A percentile compares a stretch with the other conserved stretches of the same genome.
Conservation (phyloP, 64 coral and sea anemone species). For the Dendronephthya gigantea region DNA sequence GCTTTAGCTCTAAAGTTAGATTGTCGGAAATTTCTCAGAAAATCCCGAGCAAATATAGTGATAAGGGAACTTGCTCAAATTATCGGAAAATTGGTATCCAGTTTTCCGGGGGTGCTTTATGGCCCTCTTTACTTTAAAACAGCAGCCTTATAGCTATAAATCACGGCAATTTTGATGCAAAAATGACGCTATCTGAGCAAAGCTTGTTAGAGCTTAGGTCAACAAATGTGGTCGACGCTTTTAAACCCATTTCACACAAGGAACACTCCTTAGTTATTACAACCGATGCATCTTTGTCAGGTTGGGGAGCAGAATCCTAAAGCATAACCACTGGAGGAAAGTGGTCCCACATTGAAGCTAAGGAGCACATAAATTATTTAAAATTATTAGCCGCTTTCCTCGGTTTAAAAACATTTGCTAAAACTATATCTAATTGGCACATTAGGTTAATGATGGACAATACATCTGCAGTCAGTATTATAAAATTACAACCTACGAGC, state of each 20-base stretch:
- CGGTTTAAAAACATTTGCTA: neutral
- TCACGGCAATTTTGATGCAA: no score
- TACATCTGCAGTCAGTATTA: conserved; percentile 11
- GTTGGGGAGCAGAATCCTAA: neutral
- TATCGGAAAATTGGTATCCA: conserved; percentile 4
- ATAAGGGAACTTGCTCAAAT: neutral
- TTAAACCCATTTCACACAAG: neutral
- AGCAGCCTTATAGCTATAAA: neutral
- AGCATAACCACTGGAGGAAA: neutral
- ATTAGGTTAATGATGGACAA: conserved; percentile 20
- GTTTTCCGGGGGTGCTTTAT: conserved; percentile 23
- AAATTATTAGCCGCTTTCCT: neutral
- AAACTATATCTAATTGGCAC: neutral
- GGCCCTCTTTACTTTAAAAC: neutral
- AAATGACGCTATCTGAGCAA: neutral
- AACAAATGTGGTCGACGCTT: neutral
- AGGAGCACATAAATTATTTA: conserved; percentile 3
- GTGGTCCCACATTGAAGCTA: neutral
- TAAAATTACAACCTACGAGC: no score
- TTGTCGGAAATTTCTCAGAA: neutral
- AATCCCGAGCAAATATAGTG: neutral
- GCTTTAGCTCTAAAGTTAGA: neutral
- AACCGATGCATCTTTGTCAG: neutral
- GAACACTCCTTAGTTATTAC: neutral
- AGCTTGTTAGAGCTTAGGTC: neutral